Evolutionary conservation across 2,797 vertebrate genomes (phyloP).

Genomic region (Gadopsis bispinosus): DNA sequence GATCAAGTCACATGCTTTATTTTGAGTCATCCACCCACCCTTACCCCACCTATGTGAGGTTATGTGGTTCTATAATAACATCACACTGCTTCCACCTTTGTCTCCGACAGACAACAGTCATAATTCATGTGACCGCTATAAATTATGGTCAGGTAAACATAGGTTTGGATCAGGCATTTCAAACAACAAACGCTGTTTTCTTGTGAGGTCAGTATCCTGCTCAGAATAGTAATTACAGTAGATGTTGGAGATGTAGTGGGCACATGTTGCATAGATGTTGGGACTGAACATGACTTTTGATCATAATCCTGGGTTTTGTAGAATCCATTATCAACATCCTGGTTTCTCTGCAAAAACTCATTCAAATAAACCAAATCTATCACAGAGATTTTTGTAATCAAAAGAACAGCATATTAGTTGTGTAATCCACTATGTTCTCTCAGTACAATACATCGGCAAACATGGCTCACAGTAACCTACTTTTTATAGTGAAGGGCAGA

Average conservation of each 20-base stretch:
- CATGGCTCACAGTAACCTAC: slow-evolving; percentile 28
- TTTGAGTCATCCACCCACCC: background rate
- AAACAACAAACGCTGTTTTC: slow-evolving; percentile 6
- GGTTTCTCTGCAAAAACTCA: slow-evolving; percentile 12
- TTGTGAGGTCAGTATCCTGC: background rate
- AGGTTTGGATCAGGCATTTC: background rate
- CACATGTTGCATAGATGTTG: background rate
- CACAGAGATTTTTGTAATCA: background rate
- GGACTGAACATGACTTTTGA: background rate
- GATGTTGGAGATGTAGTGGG: background rate
- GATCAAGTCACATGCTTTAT: background rate
- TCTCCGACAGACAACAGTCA: slow-evolving; percentile 1
- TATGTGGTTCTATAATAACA: background rate
- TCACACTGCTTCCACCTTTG: background rate
- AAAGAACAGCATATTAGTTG: slow-evolving; percentile 3
- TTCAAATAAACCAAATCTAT: background rate
- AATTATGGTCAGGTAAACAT: background rate
- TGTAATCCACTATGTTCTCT: slow-evolving; percentile 21
- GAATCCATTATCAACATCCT: background rate
- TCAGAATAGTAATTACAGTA: background rate
- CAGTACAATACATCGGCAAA: slow-evolving; percentile 23
- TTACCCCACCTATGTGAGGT: background rate
- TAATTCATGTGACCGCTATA: background rate
- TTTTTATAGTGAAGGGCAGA: slow-evolving; percentile 60
- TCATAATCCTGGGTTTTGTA: background rate